Evolutionary conservation across 1,140 invertebrate genomes (phyloP).

Genomic region (Caenorhabditis brenneri): DNA sequence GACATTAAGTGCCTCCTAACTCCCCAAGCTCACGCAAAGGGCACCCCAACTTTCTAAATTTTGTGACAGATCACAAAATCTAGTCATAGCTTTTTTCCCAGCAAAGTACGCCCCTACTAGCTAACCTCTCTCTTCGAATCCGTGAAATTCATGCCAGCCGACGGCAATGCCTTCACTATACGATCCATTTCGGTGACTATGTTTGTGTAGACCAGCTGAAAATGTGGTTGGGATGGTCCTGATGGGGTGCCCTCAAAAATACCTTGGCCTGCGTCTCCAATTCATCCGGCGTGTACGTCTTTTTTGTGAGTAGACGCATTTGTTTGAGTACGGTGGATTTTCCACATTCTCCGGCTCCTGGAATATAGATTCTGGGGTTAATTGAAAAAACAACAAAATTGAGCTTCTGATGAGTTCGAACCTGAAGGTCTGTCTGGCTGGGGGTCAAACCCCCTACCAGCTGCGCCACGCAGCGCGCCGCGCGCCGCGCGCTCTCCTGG

Average conservation of each 20-base stretch:
- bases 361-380: not conserved
- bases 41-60: too few species aligned
- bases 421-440: too few species aligned
- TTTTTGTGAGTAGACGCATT: slow-evolving; percentile 84
- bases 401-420: too few species aligned
- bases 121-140: slow-evolving; percentile 51
- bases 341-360: slow-evolving; percentile 61
- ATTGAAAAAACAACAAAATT: too few species aligned
- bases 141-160: slow-evolving; percentile 22
- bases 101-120: too few species aligned
- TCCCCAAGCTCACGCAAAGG: too few species aligned
- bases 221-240: not conserved
- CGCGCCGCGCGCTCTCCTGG: too few species aligned
- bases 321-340: slow-evolving; percentile 60
- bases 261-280: slow-evolving; percentile 84
- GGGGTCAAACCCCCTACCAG: too few species aligned
- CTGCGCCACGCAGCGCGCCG: too few species aligned
- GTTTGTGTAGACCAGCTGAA: slow-evolving; percentile 84
- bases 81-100: too few species aligned
- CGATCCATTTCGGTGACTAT: slow-evolving; percentile 72
- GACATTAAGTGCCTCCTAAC: too few species aligned
- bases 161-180: slow-evolving; percentile 53
- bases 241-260: not conserved
- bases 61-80: too few species aligned
- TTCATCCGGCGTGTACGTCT: slow-evolving; percentile 87